Base-by-base conservation (phyloP, 2,888 invertebrate species). In the Idaea aversata region DNA sequence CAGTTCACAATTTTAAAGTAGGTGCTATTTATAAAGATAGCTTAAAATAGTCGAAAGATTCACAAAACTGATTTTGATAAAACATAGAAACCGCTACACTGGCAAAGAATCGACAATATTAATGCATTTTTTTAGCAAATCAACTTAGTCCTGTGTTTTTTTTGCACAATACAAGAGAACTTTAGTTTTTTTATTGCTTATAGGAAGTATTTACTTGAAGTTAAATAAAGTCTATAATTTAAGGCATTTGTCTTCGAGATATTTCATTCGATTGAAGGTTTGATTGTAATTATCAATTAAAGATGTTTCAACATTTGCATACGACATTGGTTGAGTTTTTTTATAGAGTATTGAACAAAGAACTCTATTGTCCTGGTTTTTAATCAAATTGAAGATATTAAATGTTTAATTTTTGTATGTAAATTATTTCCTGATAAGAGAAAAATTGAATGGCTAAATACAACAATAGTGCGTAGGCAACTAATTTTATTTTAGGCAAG, bases 251-350 rank as follows among this genome's bases (percentile, higher is more conserved):
- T 47, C 15, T 63, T 64, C 59, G 57, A 25, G 58, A 57, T 66
- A 64, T 65, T 61, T 68, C 10, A 63, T 61, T 47, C 63, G 58
- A n/a, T 63, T 47, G 59, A 63, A 67, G 67, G 67, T 65, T 67
- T 47, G 10, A 65, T 59, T 61, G 63, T 57, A 13, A 66, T 65
- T 35, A 60, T 61, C 64, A 62, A 67, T 64, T 64, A 58, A 34
- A 15, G 60, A 61, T 61, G 65, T 57, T 36, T 57, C 64, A 63
- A 67, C 65, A 71, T 73, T 71, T 70, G 67, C 71, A 73, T 73
- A 67, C 65, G 69, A 60, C 72, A 73, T 73, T 73, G 71, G 64
- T 38, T 16, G 63, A 57, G 63, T 67, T 69, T 68, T 68, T 62
- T 61, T 60, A 6, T 61, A 34, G 15, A 34, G 15, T 34, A 59